Base-by-base conservation (phyloP, 1,140 invertebrate genomes). In the Macrobrachium rosenbergii region DNA sequence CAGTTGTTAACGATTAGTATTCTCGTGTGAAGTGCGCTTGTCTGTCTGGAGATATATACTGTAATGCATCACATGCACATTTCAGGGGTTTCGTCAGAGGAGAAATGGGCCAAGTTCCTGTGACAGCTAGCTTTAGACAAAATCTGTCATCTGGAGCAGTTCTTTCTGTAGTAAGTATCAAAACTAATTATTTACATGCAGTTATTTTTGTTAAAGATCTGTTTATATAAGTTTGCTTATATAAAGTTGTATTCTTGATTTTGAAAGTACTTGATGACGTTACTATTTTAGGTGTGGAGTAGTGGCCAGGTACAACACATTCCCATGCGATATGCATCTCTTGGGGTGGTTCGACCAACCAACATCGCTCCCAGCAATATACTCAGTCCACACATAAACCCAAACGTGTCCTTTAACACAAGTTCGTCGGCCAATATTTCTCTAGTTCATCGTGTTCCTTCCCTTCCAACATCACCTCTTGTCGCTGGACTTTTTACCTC, bases 251-350 rank as follows among this genome's bases (percentile, higher is more conserved):
- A 0, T 14, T 37, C 21, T 10, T 23, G 37, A 37, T 72, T 28
- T 23, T 28, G 5, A 16, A 28, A 5, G 52, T 23, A 69, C 16
- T 72, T 17, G 16, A 72, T 67, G 8, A 11, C 5, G 3, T 28
- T 72, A 16, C 21, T 28, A 23, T 28, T 28, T 43, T 17, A 87
- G 85, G 85, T 87, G 43, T 87, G 85, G 85, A 87, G 78, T 59
- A 87, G 85, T 67, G 85, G 85, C 19, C 85, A 80, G 19, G 85
- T 87, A 21, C 64, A 60, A 12, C 85, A 87, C n/a, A 60, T 87
- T 19, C 85, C 85, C 16, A 87, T 87, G 85, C 52, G 85, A 21
- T 87, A 82, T 59, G 67, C 85, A 7, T 82, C 85, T 2, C 67
- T 64, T 8, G 85, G 64, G 11, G 21, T 62, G 37, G 64, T 58